Base-by-base conservation (phyloP, 2,888 invertebrate species). In the Chalcis sispes region DNA sequence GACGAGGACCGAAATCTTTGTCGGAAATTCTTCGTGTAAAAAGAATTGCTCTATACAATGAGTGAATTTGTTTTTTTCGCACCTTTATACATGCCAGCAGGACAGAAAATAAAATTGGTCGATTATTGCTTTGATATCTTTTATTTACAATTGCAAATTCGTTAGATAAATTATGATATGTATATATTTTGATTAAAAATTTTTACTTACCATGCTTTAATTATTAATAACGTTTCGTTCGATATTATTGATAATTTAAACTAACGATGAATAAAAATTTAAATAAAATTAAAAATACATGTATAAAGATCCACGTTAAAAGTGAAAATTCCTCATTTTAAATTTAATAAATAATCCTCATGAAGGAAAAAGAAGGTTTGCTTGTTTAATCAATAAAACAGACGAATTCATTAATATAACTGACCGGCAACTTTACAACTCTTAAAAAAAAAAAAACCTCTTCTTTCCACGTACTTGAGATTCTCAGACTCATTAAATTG, bases 391-490 rank as follows among this genome's bases (percentile, higher is more conserved):
- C 54, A 54, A 3, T 27, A 25, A 40, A 25, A 42, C 20, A 15
- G 8, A 20, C n/a, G 23, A 27, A n/a, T 40, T 70, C 70, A 56
- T 70, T 70, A 70, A 69, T 20, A 20, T 40, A 20, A 25, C 69
- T 69, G 58, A 69, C 69, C 46, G 18, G 46, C 13, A 23, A 40
- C 3, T 62, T 62, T 20, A 20, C 50, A 2, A n/a, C n/a, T n/a
- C n/a, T n/a, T n/a, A n/a, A 50, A 18, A 18, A 32, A 4, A 5
- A 29, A 23, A 23, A 25, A 18, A 32, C 32, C 25, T 25, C 18
- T 25, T 36, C 65, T 32, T 27, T 42, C 56, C 27, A 27, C n/a
- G 15, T 20, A 25, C 52, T 20, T 36, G 64, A 42, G 25, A 61
- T 25, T 23, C 25, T 25, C 42, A 42, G n/a, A 46, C 7, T 42